Percentiles rank a stretch among this genome's conserved stretches.
Evolutionary conservation across 2,888 invertebrate species (phyloP).

Genomic region (Chirona hameri): DNA sequence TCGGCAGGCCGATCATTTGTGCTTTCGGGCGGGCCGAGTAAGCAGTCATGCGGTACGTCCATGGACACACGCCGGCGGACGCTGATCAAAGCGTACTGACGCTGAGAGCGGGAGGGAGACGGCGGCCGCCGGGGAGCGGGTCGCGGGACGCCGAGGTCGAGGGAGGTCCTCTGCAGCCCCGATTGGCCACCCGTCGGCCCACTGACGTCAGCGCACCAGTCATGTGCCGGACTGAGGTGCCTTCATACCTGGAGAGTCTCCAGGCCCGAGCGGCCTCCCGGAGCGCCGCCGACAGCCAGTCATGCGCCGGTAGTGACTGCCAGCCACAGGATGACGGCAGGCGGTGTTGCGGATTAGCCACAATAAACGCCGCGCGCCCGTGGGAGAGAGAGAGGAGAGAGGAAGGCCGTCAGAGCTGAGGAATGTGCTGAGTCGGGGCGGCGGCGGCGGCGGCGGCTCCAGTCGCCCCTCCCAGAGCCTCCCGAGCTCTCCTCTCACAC

Average conservation of each 20-base stretch:
- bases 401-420: not conserved
- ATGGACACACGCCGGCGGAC: too few relatives aligned
- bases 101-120: too few relatives aligned
- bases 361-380: constrained; percentile 8
- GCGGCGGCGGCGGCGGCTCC: not conserved
- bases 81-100: too few relatives aligned
- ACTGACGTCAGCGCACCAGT: too few relatives aligned
- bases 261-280: not conserved
- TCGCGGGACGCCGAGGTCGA: too few relatives aligned
- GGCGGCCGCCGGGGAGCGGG: too few relatives aligned
- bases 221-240: not conserved
- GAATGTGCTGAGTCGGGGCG: not conserved
- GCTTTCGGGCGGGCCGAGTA: too few relatives aligned
- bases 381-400: not conserved
- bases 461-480: too few relatives aligned
- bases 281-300: not conserved
- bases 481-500: not conserved
- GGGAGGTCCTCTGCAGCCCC: too few relatives aligned
- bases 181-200: too few relatives aligned
- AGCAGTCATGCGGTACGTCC: too few relatives aligned
- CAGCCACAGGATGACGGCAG: not conserved
- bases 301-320: not conserved
- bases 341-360: constrained; percentile 38
- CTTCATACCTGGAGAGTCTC: not conserved
- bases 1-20: too few relatives aligned